Evolutionary conservation across 2,797 vertebrate genomes (phyloP).

Genomic region (Spheniscus humboldti): DNA sequence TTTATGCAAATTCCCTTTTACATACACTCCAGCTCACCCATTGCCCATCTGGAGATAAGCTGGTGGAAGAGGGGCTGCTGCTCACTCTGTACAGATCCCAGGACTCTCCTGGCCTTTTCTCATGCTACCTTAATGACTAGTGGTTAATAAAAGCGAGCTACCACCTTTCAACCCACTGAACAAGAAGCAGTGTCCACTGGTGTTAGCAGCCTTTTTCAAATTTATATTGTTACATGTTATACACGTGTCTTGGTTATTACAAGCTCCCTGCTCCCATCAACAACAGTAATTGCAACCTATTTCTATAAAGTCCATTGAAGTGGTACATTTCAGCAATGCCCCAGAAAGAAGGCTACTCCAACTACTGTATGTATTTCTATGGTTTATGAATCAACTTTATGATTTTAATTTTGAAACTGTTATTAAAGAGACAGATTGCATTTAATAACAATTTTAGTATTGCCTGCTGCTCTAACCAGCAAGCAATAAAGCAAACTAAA

Average conservation of each 20-base stretch:
- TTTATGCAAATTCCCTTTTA: neutral
- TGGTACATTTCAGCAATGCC: constrained; percentile 40
- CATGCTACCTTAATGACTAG: neutral
- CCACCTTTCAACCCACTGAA: neutral
- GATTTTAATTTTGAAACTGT: constrained; percentile 69
- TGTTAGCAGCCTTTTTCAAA: neutral
- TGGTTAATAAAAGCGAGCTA: neutral
- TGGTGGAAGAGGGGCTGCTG: neutral
- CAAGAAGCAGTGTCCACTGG: neutral
- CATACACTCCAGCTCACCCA: neutral
- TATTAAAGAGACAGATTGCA: constrained; percentile 73
- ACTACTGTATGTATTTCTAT: constrained; percentile 44
- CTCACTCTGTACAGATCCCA: neutral
- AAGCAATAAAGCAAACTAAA: constrained; percentile 41
- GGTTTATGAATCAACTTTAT: constrained; percentile 73
- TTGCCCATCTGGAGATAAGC: neutral
- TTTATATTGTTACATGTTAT: neutral
- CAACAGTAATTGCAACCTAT: constrained; percentile 23
- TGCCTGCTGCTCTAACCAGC: constrained; percentile 45
- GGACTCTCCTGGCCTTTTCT: neutral
- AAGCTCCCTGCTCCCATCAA: constrained; percentile 18
- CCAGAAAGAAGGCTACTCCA: constrained; percentile 32
- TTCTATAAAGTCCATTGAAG: constrained; percentile 26
- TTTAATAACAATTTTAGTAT: constrained; percentile 68
- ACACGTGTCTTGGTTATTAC: neutral